A percentile compares a stretch with the other conserved stretches of the same genome.
Evolutionary conservation across 2,888 invertebrate genomes (phyloP).

Genomic region (Elysia crispata): DNA sequence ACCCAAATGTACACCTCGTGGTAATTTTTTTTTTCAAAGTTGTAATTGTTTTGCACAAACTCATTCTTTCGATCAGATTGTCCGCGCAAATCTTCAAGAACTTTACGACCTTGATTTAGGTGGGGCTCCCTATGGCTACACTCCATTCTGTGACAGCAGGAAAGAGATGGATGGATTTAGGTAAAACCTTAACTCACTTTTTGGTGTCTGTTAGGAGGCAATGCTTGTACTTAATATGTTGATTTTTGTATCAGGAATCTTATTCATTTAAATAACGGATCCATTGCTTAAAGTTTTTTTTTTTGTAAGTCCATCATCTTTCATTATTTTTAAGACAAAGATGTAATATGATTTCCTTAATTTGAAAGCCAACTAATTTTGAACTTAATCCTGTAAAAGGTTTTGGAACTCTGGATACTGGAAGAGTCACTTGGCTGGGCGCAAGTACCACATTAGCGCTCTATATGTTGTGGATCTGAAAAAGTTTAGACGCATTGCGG

Average conservation of each 20-base stretch:
- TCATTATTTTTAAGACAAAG: too few species aligned
- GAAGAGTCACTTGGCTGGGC: conserved; percentile 96
- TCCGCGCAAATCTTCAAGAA: conserved; percentile 94
- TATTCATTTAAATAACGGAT: neutral
- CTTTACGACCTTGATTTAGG: conserved; percentile 92
- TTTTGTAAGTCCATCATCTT: too few species aligned
- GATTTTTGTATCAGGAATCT: neutral
- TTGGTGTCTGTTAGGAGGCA: too few species aligned
- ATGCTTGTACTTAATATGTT: neutral
- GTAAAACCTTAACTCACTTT: conserved; percentile 49
- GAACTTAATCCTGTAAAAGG: conserved; percentile 79
- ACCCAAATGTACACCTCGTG: too few species aligned
- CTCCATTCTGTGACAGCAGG: conserved; percentile 98
- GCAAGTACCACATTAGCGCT: conserved; percentile 92
- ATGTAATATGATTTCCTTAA: too few species aligned
- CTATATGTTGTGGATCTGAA: conserved; percentile 98
- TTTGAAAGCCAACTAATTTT: too few species aligned
- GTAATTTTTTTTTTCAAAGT: too few species aligned
- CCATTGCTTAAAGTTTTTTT: neutral
- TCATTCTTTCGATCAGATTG: conserved; percentile 82
- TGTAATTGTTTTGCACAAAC: too few species aligned
- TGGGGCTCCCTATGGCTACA: conserved; percentile 98
- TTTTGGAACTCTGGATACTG: conserved; percentile 99
- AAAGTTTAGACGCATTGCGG: conserved; percentile 96
- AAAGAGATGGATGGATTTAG: conserved; percentile 99